phyloP scores from a whole-genome alignment of 1,140 invertebrate species.

The Musca vetustissima region DNA sequence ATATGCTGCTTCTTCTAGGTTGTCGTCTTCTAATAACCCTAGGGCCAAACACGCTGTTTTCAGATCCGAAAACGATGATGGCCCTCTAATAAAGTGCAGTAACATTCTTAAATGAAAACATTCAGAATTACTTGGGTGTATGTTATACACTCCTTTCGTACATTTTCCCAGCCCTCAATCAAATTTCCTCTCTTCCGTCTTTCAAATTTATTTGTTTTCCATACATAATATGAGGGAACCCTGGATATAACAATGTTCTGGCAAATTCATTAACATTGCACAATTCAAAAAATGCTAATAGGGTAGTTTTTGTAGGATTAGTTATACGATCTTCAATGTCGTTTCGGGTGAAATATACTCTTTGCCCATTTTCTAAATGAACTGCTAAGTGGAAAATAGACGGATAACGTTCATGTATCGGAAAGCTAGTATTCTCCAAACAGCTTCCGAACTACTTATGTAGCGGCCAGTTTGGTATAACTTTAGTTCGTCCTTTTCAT shows the following conservation, averaged over 20 bases:
- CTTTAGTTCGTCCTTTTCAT: conserved; percentile 24
- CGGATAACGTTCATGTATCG: conserved; percentile 50
- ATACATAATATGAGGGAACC: not conserved
- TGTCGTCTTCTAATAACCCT: not conserved
- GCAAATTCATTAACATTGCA: conserved; percentile 15
- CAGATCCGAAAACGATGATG: not conserved
- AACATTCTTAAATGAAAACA: not conserved
- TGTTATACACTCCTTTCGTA: not conserved
- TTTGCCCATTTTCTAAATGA: conserved; percentile 36
- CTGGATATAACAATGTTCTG: conserved; percentile 15
- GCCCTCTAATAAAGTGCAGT: not conserved
- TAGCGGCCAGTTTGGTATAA: conserved; percentile 51
- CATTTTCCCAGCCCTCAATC: not conserved
- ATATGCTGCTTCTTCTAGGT: not conserved
- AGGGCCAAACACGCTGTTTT: not conserved
- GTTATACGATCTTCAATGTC: conserved; percentile 34
- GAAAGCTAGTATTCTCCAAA: too few relatives aligned
- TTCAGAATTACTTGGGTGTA: not conserved
- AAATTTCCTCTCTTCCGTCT: not conserved
- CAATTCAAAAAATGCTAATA: conserved; percentile 21
- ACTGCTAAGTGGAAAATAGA: not conserved
- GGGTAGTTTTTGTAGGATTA: not conserved
- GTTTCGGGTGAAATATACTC: too few relatives aligned
- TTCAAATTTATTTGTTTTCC: too few relatives aligned
- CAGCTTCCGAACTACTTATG: too few relatives aligned